Evolutionary conservation across 1,140 invertebrate species (phyloP).

Genomic region (Periplaneta americana): DNA sequence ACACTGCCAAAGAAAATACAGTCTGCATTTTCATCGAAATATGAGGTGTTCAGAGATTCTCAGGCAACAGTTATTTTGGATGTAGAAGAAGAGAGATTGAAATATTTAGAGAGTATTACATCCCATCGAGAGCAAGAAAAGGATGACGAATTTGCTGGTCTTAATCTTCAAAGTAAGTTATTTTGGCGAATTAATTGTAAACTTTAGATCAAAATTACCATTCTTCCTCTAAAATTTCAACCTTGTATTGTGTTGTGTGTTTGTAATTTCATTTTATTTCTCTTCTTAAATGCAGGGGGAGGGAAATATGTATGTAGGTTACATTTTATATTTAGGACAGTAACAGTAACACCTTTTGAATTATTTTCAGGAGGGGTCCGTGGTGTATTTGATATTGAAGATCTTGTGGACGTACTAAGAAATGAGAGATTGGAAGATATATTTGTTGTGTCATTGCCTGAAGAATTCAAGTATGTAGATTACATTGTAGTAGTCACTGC

Average conservation of each 20-base stretch:
- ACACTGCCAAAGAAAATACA: neutral
- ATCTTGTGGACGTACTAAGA: conserved; percentile 69
- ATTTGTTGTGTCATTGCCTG: conserved; percentile 72
- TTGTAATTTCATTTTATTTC: neutral
- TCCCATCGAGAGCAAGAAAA: conserved; percentile 20
- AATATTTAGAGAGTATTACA: conserved; percentile 36
- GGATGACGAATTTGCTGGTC: conserved; percentile 38
- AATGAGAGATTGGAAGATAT: conserved; percentile 75
- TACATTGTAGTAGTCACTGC: conserved; percentile 75
- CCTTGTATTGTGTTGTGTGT: neutral
- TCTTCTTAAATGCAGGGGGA: no score
- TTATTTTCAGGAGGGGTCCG: conserved; percentile 58
- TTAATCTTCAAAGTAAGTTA: conserved; percentile 42
- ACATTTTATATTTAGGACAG: no score
- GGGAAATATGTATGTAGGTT: no score
- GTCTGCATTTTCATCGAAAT: conserved; percentile 33
- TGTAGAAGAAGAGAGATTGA: conserved; percentile 53
- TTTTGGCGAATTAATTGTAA: neutral
- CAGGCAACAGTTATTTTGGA: conserved; percentile 59
- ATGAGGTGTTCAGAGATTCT: conserved; percentile 54
- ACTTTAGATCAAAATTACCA: neutral
- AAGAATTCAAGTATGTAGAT: conserved; percentile 71
- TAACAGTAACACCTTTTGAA: no score
- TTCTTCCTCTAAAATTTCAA: neutral
- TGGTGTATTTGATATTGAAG: conserved; percentile 84